Evolutionary conservation across 2,888 invertebrate species (phyloP).

Genomic region (Stegana nigrithorax): DNA sequence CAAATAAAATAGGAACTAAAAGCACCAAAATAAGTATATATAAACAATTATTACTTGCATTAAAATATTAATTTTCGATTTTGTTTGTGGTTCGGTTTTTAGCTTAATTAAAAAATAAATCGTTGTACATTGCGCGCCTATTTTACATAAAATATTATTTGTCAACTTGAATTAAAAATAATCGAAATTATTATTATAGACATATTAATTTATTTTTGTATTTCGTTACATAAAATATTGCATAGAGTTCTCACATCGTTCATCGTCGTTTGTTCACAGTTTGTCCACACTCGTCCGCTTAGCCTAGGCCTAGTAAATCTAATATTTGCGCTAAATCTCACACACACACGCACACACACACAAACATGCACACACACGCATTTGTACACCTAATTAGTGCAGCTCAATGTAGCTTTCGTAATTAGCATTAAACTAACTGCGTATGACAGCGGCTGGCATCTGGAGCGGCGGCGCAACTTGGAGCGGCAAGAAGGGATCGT

Average conservation of each 20-base stretch:
- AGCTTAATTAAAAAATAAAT: conserved; percentile 22
- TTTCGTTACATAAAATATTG: conserved; percentile 41
- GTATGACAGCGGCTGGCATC: conserved; percentile 39
- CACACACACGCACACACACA: too few relatives aligned
- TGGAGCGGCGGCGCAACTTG: conserved; percentile 36
- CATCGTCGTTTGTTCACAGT: conserved; percentile 41
- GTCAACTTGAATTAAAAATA: conserved; percentile 33
- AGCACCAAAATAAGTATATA: conserved; percentile 48
- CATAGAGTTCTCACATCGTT: conserved; percentile 48
- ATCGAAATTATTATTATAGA: conserved; percentile 31
- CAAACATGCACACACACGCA: too few relatives aligned
- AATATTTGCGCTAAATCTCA: not conserved
- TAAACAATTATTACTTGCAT: not conserved
- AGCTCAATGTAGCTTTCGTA: conserved; percentile 1
- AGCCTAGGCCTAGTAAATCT: not conserved
- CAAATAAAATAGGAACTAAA: conserved; percentile 54
- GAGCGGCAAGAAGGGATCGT: conserved; percentile 35
- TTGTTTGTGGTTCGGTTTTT: too few relatives aligned
- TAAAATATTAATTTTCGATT: conserved; percentile 1
- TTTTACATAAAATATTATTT: conserved; percentile 25
- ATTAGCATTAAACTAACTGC: conserved; percentile 38
- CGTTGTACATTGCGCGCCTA: conserved; percentile 9
- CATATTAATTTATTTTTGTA: conserved; percentile 2
- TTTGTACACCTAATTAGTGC: not conserved
- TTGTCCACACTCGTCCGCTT: not conserved